phyloP scores from a whole-genome alignment of 2,888 invertebrate species.

The Platypus cylindrus region DNA sequence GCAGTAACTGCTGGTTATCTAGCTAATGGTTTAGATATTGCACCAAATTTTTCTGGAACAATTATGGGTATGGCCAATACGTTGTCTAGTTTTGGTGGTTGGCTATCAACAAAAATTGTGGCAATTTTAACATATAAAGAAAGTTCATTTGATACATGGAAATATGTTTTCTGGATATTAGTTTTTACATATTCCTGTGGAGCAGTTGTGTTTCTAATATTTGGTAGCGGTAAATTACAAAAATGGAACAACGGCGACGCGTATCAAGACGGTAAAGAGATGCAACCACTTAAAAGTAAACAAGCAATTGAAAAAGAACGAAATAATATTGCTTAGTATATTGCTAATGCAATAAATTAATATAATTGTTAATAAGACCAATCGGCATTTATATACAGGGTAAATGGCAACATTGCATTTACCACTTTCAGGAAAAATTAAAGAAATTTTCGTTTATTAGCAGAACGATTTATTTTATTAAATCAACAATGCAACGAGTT shows the following conservation, averaged over 20 bases:
- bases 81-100: constrained; percentile 70
- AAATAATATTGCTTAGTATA: constrained; percentile 12
- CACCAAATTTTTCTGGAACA: constrained; percentile 79
- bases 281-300: constrained; percentile 29
- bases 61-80: constrained; percentile 85
- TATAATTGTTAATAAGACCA: neutral
- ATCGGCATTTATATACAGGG: neutral
- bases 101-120: constrained; percentile 69
- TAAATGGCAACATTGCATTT: neutral
- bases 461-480: too few relatives aligned
- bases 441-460: too few relatives aligned
- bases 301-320: constrained; percentile 24
- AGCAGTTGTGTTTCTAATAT: constrained; percentile 46
- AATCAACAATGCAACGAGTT: too few relatives aligned
- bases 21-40: constrained; percentile 76
- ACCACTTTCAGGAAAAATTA: neutral
- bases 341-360: neutral
- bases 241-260: constrained; percentile 37
- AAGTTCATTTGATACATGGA: constrained; percentile 66
- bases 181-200: constrained; percentile 58
- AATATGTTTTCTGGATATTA: constrained; percentile 68
- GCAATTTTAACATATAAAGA: constrained; percentile 61
- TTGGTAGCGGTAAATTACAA: constrained; percentile 57
- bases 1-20: constrained; percentile 77
- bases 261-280: constrained; percentile 23